phyloP scores from a whole-genome alignment of 2,113 vertebrate species.

The Pardalotus punctatus region DNA sequence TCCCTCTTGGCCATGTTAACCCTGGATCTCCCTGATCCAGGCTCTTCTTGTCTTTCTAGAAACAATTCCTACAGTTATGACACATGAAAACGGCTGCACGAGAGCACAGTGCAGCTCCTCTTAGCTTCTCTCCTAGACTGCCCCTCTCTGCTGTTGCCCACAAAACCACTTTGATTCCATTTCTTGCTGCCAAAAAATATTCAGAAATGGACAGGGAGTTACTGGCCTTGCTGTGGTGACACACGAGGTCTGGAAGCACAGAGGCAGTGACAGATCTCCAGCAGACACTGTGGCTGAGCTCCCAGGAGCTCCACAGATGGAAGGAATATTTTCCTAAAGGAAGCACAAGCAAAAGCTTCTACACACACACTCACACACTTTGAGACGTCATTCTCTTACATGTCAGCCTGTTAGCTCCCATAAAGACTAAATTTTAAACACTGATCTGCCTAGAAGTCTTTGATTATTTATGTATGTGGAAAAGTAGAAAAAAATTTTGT shows the following conservation, averaged over 20 bases:
- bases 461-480: not conserved
- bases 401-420: not conserved
- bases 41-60: not conserved
- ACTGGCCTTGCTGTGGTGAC: not conserved
- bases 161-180: not conserved
- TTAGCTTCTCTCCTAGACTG: not conserved
- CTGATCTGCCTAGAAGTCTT: not conserved
- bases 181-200: not conserved
- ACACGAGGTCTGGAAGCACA: not conserved
- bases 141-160: not conserved
- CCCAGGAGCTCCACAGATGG: not conserved
- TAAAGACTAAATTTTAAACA: not conserved
- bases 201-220: not conserved
- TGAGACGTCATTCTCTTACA: not conserved
- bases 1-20: not conserved
- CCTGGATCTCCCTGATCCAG: not conserved
- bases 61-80: not conserved
- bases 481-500: not conserved
- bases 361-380: not conserved
- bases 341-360: not conserved
- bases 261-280: not conserved
- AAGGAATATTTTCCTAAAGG: not conserved
- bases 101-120: fast-evolving
- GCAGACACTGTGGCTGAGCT: fast-evolving
- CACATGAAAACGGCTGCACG: fast-evolving